A percentile compares a stretch with the other conserved stretches of the same genome.
These are phyloP conservation scores for Clarias gariepinus DNA, from an alignment of 2,113 vertebrate genomes.

Conservation along the genomic window DNA sequence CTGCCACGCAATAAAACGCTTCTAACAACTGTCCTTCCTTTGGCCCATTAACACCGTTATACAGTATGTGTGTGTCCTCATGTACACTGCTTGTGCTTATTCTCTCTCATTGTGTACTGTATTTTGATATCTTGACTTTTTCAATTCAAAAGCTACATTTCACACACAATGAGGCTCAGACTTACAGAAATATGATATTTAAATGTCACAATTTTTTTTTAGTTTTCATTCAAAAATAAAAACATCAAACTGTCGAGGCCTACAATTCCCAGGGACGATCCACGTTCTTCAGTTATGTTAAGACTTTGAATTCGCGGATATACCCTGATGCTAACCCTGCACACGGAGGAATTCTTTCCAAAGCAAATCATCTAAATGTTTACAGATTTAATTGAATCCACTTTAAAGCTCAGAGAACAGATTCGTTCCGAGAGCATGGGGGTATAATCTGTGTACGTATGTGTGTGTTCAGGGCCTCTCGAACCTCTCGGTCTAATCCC, in stretches of 20 bases:
- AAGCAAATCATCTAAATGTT: neutral
- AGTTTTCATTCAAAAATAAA: neutral
- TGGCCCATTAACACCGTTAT: neutral
- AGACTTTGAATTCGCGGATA: neutral
- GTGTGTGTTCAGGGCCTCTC: neutral
- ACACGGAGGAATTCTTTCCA: neutral
- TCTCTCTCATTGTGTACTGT: neutral
- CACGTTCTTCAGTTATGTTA: neutral
- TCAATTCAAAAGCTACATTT: neutral
- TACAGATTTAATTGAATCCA: neutral
- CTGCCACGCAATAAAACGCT: neutral
- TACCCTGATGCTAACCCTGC: neutral
- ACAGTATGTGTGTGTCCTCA: neutral
- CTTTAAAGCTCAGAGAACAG: neutral
- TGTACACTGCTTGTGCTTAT: neutral
- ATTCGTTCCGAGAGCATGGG: neutral
- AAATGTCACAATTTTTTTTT: neutral
- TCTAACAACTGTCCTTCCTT: conserved; percentile 16
- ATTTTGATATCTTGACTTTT: neutral
- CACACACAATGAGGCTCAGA: neutral
- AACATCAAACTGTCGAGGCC: neutral
- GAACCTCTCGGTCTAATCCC: neutral
- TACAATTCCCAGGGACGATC: neutral
- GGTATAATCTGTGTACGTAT: neutral
- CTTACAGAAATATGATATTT: neutral